These are phyloP conservation scores for Scaptomyza tumidula DNA, from an alignment of 2,888 invertebrate species.

Conservation along the genomic window DNA sequence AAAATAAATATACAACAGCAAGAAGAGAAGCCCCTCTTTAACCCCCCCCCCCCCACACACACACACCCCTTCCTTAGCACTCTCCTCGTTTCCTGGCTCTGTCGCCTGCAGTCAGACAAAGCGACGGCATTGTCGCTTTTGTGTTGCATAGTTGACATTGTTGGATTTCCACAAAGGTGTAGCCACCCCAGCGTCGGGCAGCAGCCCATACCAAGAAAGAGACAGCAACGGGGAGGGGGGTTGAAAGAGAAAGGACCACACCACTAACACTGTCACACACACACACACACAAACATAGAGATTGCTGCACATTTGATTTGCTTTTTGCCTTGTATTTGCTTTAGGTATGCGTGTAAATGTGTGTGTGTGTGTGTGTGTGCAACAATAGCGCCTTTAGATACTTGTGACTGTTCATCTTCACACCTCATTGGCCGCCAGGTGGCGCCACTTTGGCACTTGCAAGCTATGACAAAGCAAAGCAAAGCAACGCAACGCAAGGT, in stretches of 20 bases:
- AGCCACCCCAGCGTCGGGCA: constrained; percentile 44
- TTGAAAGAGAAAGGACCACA: constrained; percentile 17
- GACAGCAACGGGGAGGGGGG: background rate
- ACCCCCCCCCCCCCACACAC: background rate
- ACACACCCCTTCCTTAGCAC: background rate
- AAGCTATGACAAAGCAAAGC: constrained; percentile 2
- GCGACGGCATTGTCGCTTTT: constrained; percentile 76
- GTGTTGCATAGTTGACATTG: constrained; percentile 78
- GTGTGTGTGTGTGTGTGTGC: constrained; percentile 38
- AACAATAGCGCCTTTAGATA: constrained; percentile 70
- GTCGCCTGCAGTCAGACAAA: constrained; percentile 66
- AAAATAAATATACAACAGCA: constrained; percentile 20
- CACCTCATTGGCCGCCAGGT: constrained; percentile 75
- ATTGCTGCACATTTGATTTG: constrained; percentile 73
- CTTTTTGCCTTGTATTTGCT: constrained; percentile 72
- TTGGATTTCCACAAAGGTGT: constrained; percentile 77
- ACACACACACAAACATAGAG: constrained; percentile 19
- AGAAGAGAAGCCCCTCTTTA: constrained; percentile 12
- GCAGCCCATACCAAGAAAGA: background rate
- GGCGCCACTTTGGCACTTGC: constrained; percentile 57
- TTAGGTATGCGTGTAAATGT: constrained; percentile 30
- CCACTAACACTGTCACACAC: constrained; percentile 51
- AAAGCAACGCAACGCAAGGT: no score
- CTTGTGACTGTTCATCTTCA: constrained; percentile 79
- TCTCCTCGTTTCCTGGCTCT: background rate